Evolutionary conservation across 2,797 vertebrate species (phyloP), one percentile per base, ranked within the genome.

Genomic region (Nannoperca obscura): DNA sequence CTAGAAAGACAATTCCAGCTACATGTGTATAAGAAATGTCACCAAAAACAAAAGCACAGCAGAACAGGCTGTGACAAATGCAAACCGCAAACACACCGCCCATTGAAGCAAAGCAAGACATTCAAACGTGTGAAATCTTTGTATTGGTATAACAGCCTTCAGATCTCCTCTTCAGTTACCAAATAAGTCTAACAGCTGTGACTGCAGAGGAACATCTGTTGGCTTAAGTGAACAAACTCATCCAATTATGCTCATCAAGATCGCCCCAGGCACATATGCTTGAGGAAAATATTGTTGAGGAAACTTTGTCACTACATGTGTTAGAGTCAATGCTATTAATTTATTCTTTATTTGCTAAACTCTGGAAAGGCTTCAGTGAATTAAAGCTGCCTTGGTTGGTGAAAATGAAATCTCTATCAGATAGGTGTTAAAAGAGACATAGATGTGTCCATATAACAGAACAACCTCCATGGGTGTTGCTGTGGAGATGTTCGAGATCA

Each of bases 401-500:
- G 50, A 73, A 36, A 64, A 67, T 71, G 7, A 52, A 38, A 46
- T 62, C 63, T 81, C 38, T 55, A 9, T 32, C 32, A 72, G 53
- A 30, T n/a, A n/a, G 0, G 11, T 60, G 50, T 58, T 36, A 11
- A 38, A 64, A 50, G 2, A 71, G 42, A 74, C 8, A 24, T 42
- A 50, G 50, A 77, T 52, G 80, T 53, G 59, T 80, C 59, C 44
- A 19, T 58, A 7, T 53, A 70, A 85, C 40, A 88, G 44, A 85
- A 63, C 44, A 71, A 52, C 66, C 49, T 80, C 49, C 63, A 80
- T 27, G 20, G 52, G 52, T 81, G 89, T 90, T 92, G 81, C 82
- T 65, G 81, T 89, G 80, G 83, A 80, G 80, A 93, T 81, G 74
- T 67, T 82, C 2, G 47, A 84, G 84, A 87, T 90, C 76, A 63